Evolutionary conservation across 2,113 vertebrate genomes (phyloP).

Genomic region (Sorex fumeus): DNA sequence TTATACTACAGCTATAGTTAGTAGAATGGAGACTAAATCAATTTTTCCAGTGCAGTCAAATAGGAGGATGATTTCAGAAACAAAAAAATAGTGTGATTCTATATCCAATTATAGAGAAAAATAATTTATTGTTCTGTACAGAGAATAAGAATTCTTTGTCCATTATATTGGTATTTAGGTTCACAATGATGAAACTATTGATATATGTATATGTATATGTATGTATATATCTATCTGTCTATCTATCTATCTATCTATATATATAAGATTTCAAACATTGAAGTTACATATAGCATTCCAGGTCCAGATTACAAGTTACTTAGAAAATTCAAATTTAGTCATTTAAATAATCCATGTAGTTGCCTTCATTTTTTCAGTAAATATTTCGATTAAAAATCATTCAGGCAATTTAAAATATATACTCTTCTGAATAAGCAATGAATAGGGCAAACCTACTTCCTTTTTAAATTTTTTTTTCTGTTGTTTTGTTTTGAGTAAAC

Average conservation of each 20-base stretch:
- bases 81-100: not conserved
- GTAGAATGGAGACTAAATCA: conserved; percentile 10
- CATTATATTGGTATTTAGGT: not conserved
- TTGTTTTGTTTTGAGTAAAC: too few species aligned
- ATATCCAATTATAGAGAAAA: not conserved
- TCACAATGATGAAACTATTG: not conserved
- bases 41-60: conserved; percentile 53
- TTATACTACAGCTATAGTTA: conserved; percentile 48
- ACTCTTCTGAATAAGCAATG: not conserved
- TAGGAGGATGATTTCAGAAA: conserved; percentile 35
- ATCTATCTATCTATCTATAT: too few species aligned
- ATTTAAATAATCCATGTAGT: not conserved
- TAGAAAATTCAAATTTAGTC: conserved; percentile 3
- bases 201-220: not conserved
- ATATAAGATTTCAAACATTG: not conserved
- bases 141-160: not conserved
- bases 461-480: too few species aligned
- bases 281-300: not conserved
- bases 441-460: not conserved
- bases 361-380: conserved; percentile 23
- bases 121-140: not conserved
- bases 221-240: too few species aligned
- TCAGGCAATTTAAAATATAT: not conserved
- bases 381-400: not conserved
- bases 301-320: not conserved